Base-by-base conservation (phyloP, 2,113 vertebrate genomes). In the Phalacrocorax brasilianus region DNA sequence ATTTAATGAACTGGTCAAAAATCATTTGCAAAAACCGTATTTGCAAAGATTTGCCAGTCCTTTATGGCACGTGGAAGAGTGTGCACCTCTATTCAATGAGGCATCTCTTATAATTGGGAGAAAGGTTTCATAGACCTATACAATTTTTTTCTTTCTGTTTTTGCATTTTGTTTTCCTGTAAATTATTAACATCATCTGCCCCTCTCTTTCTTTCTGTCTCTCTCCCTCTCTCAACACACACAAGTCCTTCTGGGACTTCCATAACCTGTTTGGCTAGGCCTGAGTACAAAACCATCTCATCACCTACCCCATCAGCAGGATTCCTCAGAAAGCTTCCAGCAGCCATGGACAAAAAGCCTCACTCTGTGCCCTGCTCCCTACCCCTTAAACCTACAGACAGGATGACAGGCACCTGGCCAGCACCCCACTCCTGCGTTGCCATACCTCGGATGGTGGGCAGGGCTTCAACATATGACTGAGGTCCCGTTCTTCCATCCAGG, bases 401-500 rank as follows among this genome's bases (percentile, higher is more conserved):
- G 32, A 53, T 24, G 24, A 44, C 49, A 70, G 45, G 42, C 23
- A 86, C 32, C 32, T 23, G 26, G 42, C 68, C 76, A 94, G 70
- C 76, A 65, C 13, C 74, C 49, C 53, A 28, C 13, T 79, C 44
- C 17, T 40, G 1, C 8, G 3, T 0, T 55, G 42, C 42, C 21
- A 59, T 98, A 99, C 99, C 99, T 98, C 97, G 98, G 95, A 99
- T 98, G 67, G 98, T 97, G 72, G 99, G 99, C 89, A 99, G 97
- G 81, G 97, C 98, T 91, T 98, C 98, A 38, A 99, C 95, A 7
- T 99, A 98, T 1, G 98, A 98, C 79, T 98, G 98, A 32, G 99
- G 99, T 84, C 99, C 99, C 0, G 99, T 99, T 97, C 99, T 98
- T 96, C 99, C 99, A 8, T 99, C 99, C 91, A 99, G 96, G 94